Conservation (phyloP, 2,888 invertebrate genomes). For the Scaptomyza polygonia region DNA sequence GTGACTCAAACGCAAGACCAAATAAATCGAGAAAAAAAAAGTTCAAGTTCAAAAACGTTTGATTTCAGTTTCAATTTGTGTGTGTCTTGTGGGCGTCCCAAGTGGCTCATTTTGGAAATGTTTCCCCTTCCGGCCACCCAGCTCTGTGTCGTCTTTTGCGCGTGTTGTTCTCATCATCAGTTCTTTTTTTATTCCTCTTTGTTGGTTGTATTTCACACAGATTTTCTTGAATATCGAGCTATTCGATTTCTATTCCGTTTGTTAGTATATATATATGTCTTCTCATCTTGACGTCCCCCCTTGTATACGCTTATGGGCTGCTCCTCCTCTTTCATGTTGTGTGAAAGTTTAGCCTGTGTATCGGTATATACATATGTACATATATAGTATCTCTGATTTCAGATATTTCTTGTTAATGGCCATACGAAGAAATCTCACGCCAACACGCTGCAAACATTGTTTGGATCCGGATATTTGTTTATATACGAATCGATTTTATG, state of each 20-base stretch:
- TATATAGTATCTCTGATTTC: constrained; percentile 12
- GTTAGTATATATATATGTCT: too few relatives aligned
- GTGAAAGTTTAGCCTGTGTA: constrained; percentile 57
- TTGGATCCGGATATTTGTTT: constrained; percentile 43
- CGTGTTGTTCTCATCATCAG: not conserved
- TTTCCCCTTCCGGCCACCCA: constrained; percentile 1
- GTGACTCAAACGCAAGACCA: not conserved
- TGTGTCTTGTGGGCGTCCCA: constrained; percentile 46
- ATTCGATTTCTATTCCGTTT: constrained; percentile 12
- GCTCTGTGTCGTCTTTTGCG: not conserved
- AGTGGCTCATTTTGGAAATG: constrained; percentile 44
- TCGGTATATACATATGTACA: constrained; percentile 7
- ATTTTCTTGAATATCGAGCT: constrained; percentile 11
- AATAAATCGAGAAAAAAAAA: constrained; percentile 31
- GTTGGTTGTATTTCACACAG: too few relatives aligned
- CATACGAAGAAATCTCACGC: constrained; percentile 44
- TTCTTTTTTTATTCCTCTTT: not conserved
- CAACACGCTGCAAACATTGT: constrained; percentile 22
- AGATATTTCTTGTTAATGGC: constrained; percentile 44
- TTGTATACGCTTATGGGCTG: not conserved
- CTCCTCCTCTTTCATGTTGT: constrained; percentile 32
- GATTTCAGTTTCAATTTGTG: constrained; percentile 38
- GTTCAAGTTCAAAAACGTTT: constrained; percentile 71
- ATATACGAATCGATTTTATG: constrained; percentile 49
- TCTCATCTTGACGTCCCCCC: too few relatives aligned